These are phyloP conservation scores for Stenurella melanura DNA, from an alignment of 2,888 invertebrate species.

Conservation along the genomic window DNA sequence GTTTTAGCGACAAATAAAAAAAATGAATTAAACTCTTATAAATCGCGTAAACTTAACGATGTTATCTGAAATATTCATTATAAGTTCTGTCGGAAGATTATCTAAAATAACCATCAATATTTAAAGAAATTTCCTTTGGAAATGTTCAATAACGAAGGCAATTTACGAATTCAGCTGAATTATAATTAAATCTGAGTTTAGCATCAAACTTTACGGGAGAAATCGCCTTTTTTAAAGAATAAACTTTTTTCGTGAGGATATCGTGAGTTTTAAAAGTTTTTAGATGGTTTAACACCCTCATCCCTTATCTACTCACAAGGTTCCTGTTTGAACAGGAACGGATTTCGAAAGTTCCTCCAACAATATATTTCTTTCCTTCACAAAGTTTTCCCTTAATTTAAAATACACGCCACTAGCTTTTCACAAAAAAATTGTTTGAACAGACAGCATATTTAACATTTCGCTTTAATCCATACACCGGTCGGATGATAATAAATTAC, in stretches of 20 bases:
- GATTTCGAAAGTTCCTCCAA: constrained; percentile 39
- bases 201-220: constrained; percentile 51
- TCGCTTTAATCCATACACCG: constrained; percentile 9
- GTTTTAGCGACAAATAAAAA: constrained; percentile 10
- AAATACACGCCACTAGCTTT: constrained; percentile 37
- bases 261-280: constrained; percentile 50
- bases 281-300: constrained; percentile 54
- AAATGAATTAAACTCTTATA: constrained; percentile 42
- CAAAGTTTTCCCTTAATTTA: constrained; percentile 37
- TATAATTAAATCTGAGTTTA: constrained; percentile 57
- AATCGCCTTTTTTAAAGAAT: constrained; percentile 40
- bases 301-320: constrained; percentile 52
- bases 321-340: constrained; percentile 41
- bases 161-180: constrained; percentile 49
- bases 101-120: constrained; percentile 50
- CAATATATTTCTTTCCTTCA: constrained; percentile 38
- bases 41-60: constrained; percentile 34
- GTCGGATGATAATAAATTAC: constrained; percentile 8
- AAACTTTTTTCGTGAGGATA: constrained; percentile 41
- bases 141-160: constrained; percentile 45
- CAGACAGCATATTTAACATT: constrained; percentile 19
- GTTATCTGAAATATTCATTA: constrained; percentile 43
- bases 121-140: constrained; percentile 41
- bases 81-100: constrained; percentile 43
- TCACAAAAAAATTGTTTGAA: constrained; percentile 6